Evolutionary conservation across 2,113 vertebrate genomes (phyloP).

Genomic region (Pipa parva): DNA sequence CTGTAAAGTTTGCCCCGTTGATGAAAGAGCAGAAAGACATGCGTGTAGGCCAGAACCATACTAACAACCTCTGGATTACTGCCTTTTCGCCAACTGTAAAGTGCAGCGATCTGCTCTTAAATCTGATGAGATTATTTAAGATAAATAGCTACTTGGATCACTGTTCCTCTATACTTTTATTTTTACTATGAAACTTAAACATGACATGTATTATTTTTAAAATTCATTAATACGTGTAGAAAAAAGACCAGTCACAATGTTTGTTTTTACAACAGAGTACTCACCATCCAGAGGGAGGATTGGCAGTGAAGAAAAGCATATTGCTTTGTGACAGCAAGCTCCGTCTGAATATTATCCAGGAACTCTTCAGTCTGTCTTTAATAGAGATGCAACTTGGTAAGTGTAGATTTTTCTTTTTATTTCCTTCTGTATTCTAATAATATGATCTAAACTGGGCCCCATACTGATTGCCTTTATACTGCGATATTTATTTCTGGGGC

Average conservation of each 20-base stretch:
- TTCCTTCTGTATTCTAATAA: not conserved
- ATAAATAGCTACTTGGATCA: no score
- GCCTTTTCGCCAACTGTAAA: no score
- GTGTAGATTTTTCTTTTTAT: constrained; percentile 37
- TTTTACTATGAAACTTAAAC: not conserved
- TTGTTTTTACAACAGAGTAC: not conserved
- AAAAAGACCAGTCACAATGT: no score
- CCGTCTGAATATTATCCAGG: constrained; percentile 69
- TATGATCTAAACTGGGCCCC: not conserved
- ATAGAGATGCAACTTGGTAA: constrained; percentile 90
- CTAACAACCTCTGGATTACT: no score
- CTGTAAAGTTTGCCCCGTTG: no score
- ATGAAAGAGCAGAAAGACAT: no score
- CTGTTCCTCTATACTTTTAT: no score
- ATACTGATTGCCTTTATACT: not conserved
- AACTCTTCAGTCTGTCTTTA: constrained; percentile 75
- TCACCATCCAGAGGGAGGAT: not conserved
- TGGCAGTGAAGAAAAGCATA: constrained; percentile 72
- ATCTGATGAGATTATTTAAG: no score
- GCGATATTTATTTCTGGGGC: no score
- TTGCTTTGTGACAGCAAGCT: constrained; percentile 85
- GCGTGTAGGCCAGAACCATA: no score
- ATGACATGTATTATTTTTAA: not conserved
- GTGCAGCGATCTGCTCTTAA: no score
- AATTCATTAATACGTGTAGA: no score